Percentiles rank a stretch among this genome's conserved stretches.
These are phyloP conservation scores for Chiroxiphia lanceolata DNA, from an alignment of 2,797 vertebrate species.

Conservation along the genomic window DNA sequence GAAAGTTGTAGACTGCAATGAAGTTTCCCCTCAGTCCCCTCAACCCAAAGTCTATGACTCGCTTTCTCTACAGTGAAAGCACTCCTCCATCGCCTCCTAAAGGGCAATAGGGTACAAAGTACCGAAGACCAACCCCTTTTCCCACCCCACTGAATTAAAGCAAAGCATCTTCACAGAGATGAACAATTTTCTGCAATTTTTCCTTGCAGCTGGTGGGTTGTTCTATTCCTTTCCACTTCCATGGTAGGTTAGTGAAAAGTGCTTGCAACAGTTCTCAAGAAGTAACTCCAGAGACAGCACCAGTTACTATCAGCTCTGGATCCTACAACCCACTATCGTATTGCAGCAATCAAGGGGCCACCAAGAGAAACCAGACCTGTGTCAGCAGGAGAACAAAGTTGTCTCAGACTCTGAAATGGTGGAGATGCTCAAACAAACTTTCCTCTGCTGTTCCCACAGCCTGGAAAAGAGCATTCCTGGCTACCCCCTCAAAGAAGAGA, in stretches of 20 bases:
- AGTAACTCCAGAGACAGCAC: background rate
- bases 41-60: background rate
- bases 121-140: background rate
- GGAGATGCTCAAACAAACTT: background rate
- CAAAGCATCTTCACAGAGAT: background rate
- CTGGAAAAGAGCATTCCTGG: background rate
- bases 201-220: background rate
- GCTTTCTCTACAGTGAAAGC: background rate
- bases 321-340: background rate
- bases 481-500: background rate
- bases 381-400: background rate
- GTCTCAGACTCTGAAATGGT: background rate
- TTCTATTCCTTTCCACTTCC: background rate
- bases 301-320: background rate
- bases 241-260: background rate
- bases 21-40: background rate
- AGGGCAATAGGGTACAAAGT: background rate
- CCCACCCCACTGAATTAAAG: background rate
- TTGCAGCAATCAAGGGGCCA: background rate
- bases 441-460: background rate
- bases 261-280: background rate
- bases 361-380: background rate
- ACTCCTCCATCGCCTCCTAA: background rate
- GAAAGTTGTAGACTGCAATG: background rate
- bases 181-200: background rate